phyloP scores from a whole-genome alignment of 2,113 vertebrate genomes.

The Archocentrus centrarchus region DNA sequence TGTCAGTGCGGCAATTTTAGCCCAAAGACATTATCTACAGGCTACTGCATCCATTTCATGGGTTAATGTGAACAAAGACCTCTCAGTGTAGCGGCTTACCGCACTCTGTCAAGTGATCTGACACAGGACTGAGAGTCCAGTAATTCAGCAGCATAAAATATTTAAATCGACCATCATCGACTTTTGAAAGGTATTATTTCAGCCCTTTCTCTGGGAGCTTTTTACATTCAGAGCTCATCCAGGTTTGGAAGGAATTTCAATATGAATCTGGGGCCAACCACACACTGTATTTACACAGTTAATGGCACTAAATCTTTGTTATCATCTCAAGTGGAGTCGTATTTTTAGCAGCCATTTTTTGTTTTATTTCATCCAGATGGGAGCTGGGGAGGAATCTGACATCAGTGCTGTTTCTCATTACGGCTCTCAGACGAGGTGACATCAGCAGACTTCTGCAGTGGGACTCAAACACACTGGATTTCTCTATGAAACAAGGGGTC shows the following conservation, averaged over 20 bases:
- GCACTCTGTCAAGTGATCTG: constrained; percentile 52
- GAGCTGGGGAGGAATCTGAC: constrained; percentile 64
- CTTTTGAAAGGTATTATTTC: constrained; percentile 47
- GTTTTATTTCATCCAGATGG: constrained; percentile 79
- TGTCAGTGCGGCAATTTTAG: constrained; percentile 6
- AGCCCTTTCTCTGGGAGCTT: constrained; percentile 25
- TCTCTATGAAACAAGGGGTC: constrained; percentile 19
- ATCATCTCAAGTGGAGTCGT: constrained; percentile 71
- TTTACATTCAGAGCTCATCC: constrained; percentile 51
- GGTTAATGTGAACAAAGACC: constrained; percentile 58
- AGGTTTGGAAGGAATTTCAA: constrained; percentile 62
- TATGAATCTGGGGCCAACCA: constrained; percentile 55
- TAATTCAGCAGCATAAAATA: constrained; percentile 64
- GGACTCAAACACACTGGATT: constrained; percentile 22
- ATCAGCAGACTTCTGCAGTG: constrained; percentile 55
- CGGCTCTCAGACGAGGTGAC: constrained; percentile 66
- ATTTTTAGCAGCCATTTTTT: constrained; percentile 77
- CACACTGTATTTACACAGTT: constrained; percentile 67
- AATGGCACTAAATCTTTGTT: constrained; percentile 72
- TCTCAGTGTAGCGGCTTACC: constrained; percentile 30
- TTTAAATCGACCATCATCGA: constrained; percentile 54
- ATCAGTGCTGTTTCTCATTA: constrained; percentile 73
- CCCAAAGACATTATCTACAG: constrained; percentile 27
- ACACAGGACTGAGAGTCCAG: constrained; percentile 34
- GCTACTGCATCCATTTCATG: constrained; percentile 38